Evolutionary conservation across 2,113 vertebrate species (phyloP), one percentile per base, ranked within the genome.

Genomic region (Gobio gobio): DNA sequence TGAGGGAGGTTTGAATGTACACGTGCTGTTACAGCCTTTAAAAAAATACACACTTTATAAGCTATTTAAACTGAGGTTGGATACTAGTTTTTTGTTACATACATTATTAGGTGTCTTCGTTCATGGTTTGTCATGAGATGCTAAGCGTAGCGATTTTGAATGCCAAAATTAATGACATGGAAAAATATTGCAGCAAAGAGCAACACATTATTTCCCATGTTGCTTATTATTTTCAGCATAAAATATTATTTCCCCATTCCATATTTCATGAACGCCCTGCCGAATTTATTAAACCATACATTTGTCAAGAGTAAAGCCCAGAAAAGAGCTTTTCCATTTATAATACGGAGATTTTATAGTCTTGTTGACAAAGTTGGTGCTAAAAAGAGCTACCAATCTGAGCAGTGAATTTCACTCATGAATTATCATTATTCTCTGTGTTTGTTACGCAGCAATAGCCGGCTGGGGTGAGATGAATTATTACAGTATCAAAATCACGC

Each of bases 141-240:
- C 61, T 33, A 36, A 54, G 26, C 5, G 4, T 49, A 12, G 16
- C 7, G 18, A 72, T 70, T 82, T 40, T 72, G 64, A n/a, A 82
- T 82, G 29, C 47, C 20, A 72, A 43, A 82, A 70, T 36, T n/a
- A 70, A 82, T 54, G 80, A 56, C 20, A 68, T 70, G 18, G 29
- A 40, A 70, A 81, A 82, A 22, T 47, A 82, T 36, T 70, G 6
- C 29, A 10, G 64, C 29, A 82, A 70, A 82, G 20, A n/a, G 79
- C 79, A 70, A 82, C 20, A 70, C 64, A 82, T 82, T 82, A 56
- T 56, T 82, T 56, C 64, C 49, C 49, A 51, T 72, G 64, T 82
- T 82, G 29, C 49, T 82, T 70, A 82, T 72, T 82, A 82, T 72
- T 54, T 56, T 40, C 80, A 24, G 64, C 80, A 82, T 82, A 56